Percentiles rank a stretch among this genome's conserved stretches.
Conservation (phyloP, 2,888 invertebrate species). For the Stenoptilia bipunctidactyla region DNA sequence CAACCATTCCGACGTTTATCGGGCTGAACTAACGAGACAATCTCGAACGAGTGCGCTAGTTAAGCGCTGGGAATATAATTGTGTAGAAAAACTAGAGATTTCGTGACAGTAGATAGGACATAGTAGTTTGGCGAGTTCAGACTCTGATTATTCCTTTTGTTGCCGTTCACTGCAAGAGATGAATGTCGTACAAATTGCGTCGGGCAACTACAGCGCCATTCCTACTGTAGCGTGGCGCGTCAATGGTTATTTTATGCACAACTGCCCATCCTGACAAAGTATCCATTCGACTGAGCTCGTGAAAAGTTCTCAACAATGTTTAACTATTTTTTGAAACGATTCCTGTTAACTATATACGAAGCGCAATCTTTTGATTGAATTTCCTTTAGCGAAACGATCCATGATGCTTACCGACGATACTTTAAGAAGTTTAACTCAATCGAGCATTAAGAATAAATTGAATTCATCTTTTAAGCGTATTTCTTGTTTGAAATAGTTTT, state of each 20-base stretch:
- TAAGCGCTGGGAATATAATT: conserved; percentile 13
- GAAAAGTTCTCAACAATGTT: conserved; percentile 22
- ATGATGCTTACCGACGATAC: too few species aligned
- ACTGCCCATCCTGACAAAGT: conserved; percentile 29
- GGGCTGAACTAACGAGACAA: conserved; percentile 35
- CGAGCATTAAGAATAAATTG: too few species aligned
- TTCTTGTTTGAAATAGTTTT: too few species aligned
- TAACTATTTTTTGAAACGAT: conserved; percentile 20
- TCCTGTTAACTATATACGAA: conserved; percentile 10
- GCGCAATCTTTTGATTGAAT: too few species aligned
- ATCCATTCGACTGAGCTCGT: conserved; percentile 18
- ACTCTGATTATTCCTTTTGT: conserved; percentile 22
- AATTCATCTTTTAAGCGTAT: too few species aligned
- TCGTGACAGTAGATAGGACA: conserved; percentile 30
- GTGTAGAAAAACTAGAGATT: not conserved
- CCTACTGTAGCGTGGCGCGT: conserved; percentile 31
- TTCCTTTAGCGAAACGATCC: too few species aligned
- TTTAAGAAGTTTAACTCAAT: too few species aligned
- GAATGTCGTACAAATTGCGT: conserved; percentile 58
- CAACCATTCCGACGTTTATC: conserved; percentile 29
- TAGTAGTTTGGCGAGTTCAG: conserved; percentile 45
- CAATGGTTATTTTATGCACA: conserved; percentile 51
- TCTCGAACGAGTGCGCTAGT: conserved; percentile 27
- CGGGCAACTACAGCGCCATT: conserved; percentile 32
- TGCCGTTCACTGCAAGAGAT: not conserved